Evolutionary conservation across 2,797 vertebrate genomes (phyloP), one percentile per base, ranked within the genome.

Genomic region (Myripristis jacobus): DNA sequence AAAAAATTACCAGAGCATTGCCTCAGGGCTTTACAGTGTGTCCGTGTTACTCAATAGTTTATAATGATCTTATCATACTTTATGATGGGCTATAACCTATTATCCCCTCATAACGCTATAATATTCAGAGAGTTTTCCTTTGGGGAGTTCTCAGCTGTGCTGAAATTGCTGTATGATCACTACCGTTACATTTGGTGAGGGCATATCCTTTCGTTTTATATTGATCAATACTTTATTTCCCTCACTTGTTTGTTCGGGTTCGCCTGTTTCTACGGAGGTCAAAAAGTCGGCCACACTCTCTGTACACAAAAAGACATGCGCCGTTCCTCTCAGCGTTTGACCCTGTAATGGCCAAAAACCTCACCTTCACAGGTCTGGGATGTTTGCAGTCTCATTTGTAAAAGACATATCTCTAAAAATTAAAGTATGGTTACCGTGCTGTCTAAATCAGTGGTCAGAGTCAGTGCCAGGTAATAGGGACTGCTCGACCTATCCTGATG

Each of bases 371-470:
- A 29, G 9, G 4, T 36, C 34, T n/a, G 9, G 3, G 29, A 36
- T 9, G 9, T 36, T 9, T 36, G 34, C 34, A 36, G 8, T 36
- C 7, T 36, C 8, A 1, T 2, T 36, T 36, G 2, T 36, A 36
- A 5, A 52, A 65, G n/a, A 66, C 15, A 44, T 1, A 78, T 34
- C 75, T 82, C 56, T 6, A 3, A n/a, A 9, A 50, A 63, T 55
- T 11, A 48, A 64, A 31, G 0, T 51, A 34, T 0, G 10, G 34
- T 36, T 36, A 50, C 18, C 2, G 18, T 21, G 19, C 24, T 21
- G 21, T 22, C n/a, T 12, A 41, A 38, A 47, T 51, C 2, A 50
- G 9, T 3, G 16, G 1, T 6, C 16, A 29, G n/a, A 16, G 2
- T 36, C 21, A 41, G 21, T 4, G n/a, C n/a, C n/a, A 34, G 54